phyloP scores from a whole-genome alignment of 2,888 invertebrate genomes.

The Alsophila aescularia region DNA sequence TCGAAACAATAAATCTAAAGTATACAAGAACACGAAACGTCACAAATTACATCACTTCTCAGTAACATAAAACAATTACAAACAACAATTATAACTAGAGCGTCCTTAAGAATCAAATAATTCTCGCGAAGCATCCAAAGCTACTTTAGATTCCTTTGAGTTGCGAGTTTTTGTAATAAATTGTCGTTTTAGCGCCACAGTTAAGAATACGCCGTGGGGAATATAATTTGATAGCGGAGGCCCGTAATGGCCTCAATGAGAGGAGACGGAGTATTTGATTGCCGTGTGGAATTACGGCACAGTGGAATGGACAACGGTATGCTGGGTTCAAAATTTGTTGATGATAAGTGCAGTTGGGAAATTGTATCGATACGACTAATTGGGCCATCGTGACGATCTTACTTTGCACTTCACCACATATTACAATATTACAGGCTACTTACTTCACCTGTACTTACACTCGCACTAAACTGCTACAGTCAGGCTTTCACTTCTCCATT shows the following conservation, averaged over 20 bases:
- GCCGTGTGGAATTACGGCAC: constrained; percentile 30
- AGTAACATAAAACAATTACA: constrained; percentile 34
- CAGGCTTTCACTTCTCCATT: too few relatives aligned
- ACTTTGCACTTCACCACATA: too few relatives aligned
- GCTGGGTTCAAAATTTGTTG: background rate
- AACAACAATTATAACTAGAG: constrained; percentile 28
- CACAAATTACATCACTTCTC: constrained; percentile 25
- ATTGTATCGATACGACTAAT: background rate
- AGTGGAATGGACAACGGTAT: constrained; percentile 15
- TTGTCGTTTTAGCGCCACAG: constrained; percentile 35
- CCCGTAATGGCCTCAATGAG: constrained; percentile 47
- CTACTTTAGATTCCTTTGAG: constrained; percentile 38
- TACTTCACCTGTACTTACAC: too few relatives aligned
- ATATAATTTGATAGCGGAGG: constrained; percentile 49
- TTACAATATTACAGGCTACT: too few relatives aligned
- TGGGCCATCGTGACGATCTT: too few relatives aligned
- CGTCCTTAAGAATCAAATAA: constrained; percentile 38
- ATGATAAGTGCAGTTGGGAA: background rate
- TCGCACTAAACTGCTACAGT: too few relatives aligned
- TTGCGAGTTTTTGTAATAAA: constrained; percentile 38
- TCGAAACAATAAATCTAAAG: background rate
- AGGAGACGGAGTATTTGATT: constrained; percentile 40
- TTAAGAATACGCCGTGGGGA: constrained; percentile 35
- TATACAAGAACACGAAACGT: constrained; percentile 2
- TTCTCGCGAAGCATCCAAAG: constrained; percentile 34